Percentiles rank a stretch among this genome's conserved stretches.
Conservation (phyloP, 2,888 invertebrate genomes). For the Cepaea hortensis region DNA sequence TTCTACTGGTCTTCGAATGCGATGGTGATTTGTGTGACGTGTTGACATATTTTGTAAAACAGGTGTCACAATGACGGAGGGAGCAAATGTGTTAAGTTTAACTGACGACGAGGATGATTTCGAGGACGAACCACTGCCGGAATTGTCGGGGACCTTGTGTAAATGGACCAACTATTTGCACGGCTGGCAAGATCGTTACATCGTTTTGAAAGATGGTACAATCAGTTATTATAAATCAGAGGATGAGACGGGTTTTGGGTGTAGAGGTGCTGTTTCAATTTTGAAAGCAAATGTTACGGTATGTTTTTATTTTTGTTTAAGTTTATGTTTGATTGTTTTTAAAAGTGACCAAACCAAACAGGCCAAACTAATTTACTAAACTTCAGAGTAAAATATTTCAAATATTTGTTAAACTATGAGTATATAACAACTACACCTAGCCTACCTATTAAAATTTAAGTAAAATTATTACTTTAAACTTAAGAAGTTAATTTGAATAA, state of each 20-base stretch:
- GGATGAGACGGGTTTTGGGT: conserved; percentile 95
- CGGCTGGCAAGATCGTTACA: conserved; percentile 98
- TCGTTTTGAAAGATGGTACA: conserved; percentile 95
- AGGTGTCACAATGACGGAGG: conserved; percentile 64
- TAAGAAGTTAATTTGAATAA: no score
- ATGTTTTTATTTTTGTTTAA: conserved; percentile 56
- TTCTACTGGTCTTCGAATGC: background rate
- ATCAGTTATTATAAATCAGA: conserved; percentile 98
- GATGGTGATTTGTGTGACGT: background rate
- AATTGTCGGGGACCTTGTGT: conserved; percentile 91
- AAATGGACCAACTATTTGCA: conserved; percentile 99
- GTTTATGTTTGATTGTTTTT: background rate
- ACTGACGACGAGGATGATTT: conserved; percentile 74
- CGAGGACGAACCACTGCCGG: conserved; percentile 79
- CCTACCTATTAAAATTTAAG: no score
- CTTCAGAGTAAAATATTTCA: no score
- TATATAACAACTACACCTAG: no score
- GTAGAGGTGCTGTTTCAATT: conserved; percentile 95
- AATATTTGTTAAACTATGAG: no score
- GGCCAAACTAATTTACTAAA: no score
- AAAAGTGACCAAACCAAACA: background rate
- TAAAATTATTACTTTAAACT: no score
- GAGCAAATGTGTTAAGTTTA: conserved; percentile 71
- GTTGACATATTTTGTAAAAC: background rate
- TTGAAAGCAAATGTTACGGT: conserved; percentile 96